Evolutionary conservation across 2,888 invertebrate species (phyloP).

Genomic region (Philopedon plagiatum): DNA sequence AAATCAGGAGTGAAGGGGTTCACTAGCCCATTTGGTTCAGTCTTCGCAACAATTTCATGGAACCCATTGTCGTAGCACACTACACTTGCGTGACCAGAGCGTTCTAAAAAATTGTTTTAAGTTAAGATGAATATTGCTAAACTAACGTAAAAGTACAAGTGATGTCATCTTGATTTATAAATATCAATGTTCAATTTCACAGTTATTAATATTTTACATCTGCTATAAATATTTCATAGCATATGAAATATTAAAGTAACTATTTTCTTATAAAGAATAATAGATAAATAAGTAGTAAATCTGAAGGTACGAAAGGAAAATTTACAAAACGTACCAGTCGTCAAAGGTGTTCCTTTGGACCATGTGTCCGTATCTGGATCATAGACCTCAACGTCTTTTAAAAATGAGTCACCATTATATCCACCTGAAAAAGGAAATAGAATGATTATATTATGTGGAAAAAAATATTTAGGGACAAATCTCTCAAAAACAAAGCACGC

Average conservation of each 20-base stretch:
- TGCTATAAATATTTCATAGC: too few relatives aligned
- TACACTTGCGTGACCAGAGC: constrained; percentile 93
- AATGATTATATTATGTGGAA: too few relatives aligned
- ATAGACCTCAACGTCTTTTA: constrained; percentile 90
- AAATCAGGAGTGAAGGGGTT: background rate
- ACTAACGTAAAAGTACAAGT: too few relatives aligned
- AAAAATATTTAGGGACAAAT: too few relatives aligned
- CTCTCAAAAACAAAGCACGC: too few relatives aligned
- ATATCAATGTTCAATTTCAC: too few relatives aligned
- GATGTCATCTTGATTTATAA: too few relatives aligned
- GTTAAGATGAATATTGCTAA: too few relatives aligned
- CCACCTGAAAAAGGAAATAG: constrained; percentile 75
- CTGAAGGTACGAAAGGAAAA: too few relatives aligned
- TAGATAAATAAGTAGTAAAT: background rate
- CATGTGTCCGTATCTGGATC: constrained; percentile 84
- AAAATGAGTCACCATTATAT: constrained; percentile 89
- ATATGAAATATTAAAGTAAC: too few relatives aligned
- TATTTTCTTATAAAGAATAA: too few relatives aligned
- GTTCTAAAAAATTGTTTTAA: constrained; percentile 76
- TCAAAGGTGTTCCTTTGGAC: constrained; percentile 83
- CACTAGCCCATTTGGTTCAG: constrained; percentile 12
- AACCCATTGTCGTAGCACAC: constrained; percentile 76
- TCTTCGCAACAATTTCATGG: constrained; percentile 36
- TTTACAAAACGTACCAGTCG: constrained; percentile 76
- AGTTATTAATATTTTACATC: too few relatives aligned